These are phyloP conservation scores for Myripristis jacobus DNA, from an alignment of 2,797 vertebrate species.

Conservation along the genomic window DNA sequence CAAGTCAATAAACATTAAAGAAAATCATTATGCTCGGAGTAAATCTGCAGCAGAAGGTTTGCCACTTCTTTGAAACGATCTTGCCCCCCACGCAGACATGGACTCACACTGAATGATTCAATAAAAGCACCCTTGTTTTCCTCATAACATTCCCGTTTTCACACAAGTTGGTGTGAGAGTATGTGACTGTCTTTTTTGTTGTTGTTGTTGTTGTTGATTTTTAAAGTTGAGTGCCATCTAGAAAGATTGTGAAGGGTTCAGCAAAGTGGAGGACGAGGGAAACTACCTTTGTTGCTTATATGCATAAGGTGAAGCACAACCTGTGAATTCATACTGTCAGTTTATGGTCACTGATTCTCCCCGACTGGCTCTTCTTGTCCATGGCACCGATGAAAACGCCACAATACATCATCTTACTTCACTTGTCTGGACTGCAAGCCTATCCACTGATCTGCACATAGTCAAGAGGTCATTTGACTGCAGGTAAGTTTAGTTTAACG, in stretches of 20 bases:
- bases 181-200: slow-evolving; percentile 3
- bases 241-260: slow-evolving; percentile 51
- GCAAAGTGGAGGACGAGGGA: slow-evolving; percentile 36
- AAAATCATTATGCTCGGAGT: slow-evolving; percentile 27
- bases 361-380: slow-evolving; percentile 64
- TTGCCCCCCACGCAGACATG: slow-evolving; percentile 15
- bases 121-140: slow-evolving; percentile 39
- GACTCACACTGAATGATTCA: slow-evolving; percentile 38
- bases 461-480: slow-evolving; percentile 56
- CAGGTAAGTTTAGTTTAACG: slow-evolving; percentile 56
- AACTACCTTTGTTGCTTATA: slow-evolving; percentile 41
- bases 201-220: not conserved
- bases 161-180: slow-evolving; percentile 26
- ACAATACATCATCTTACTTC: slow-evolving; percentile 73
- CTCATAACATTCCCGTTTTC: slow-evolving; percentile 39
- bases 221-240: slow-evolving; percentile 31
- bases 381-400: slow-evolving; percentile 76
- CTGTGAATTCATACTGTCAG: slow-evolving; percentile 55
- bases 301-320: slow-evolving; percentile 30
- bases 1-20: slow-evolving; percentile 12
- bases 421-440: slow-evolving; percentile 48
- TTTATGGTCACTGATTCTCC: slow-evolving; percentile 68
- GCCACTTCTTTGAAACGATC: slow-evolving; percentile 32
- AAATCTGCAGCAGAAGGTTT: slow-evolving; percentile 27
- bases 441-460: slow-evolving; percentile 22